phyloP scores from a whole-genome alignment of 2,797 vertebrate genomes.

The Oceanodroma leucorhoa region DNA sequence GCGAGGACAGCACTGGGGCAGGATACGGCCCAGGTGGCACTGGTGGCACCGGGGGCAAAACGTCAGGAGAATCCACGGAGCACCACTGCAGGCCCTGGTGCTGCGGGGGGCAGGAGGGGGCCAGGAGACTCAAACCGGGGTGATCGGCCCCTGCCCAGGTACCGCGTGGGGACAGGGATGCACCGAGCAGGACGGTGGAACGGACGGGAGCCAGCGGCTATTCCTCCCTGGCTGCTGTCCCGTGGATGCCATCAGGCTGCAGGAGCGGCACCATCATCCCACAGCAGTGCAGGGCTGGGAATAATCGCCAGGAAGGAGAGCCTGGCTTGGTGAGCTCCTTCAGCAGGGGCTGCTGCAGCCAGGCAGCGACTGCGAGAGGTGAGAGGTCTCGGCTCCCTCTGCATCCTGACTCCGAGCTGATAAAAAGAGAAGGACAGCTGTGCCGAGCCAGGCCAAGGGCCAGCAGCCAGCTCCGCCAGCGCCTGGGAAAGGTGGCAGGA shows the following conservation, averaged over 20 bases:
- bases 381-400: neutral
- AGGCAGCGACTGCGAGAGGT: neutral
- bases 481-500: neutral
- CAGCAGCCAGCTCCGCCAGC: neutral
- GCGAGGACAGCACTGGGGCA: neutral
- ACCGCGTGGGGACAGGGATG: neutral
- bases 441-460: neutral
- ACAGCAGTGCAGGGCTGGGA: neutral
- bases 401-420: neutral
- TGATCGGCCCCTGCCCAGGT: accelerated
- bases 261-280: neutral
- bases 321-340: neutral
- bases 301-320: neutral
- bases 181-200: neutral
- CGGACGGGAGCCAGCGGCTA: accelerated
- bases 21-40: neutral
- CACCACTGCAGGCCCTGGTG: neutral
- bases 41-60: neutral
- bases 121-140: neutral
- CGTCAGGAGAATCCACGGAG: accelerated
- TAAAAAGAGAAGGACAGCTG: neutral
- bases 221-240: neutral
- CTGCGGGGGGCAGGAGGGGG: accelerated
- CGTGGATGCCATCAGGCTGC: neutral
- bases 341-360: neutral